Conservation (phyloP, 2,888 invertebrate species). For the Abscondita cerata region DNA sequence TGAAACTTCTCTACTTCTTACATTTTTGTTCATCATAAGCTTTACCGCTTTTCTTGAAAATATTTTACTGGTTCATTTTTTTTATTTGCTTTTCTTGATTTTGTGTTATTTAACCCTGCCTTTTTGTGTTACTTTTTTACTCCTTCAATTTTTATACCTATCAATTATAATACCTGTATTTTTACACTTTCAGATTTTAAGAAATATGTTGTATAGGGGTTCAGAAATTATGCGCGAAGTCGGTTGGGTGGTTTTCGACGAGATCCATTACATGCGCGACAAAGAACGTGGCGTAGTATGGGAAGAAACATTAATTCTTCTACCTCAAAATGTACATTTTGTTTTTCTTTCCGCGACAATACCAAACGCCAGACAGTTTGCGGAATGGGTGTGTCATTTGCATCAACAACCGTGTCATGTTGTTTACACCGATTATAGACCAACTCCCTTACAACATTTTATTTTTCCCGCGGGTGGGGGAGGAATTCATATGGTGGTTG, state of each 20-base stretch:
- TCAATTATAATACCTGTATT: too few species aligned
- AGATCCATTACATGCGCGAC: constrained; percentile 99
- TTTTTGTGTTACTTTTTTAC: too few species aligned
- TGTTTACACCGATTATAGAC: constrained; percentile 97
- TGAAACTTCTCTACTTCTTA: too few species aligned
- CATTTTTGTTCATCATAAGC: too few species aligned
- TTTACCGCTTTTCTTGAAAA: too few species aligned
- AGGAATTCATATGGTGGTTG: constrained; percentile 94
- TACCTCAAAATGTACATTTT: constrained; percentile 97
- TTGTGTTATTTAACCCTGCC: too few species aligned
- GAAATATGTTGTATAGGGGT: constrained; percentile 98
- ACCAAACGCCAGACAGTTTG: constrained; percentile 97
- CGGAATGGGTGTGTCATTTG: constrained; percentile 92
- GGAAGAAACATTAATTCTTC: constrained; percentile 97
- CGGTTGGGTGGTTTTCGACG: constrained; percentile 99
- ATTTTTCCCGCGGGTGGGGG: constrained; percentile 97
- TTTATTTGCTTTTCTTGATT: too few species aligned
- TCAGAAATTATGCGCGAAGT: constrained; percentile 99
- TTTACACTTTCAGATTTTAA: constrained; percentile 74
- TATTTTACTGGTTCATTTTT: too few species aligned
- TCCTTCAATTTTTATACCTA: too few species aligned
- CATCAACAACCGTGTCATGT: constrained; percentile 98
- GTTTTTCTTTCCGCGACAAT: constrained; percentile 99
- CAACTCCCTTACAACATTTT: constrained; percentile 97
- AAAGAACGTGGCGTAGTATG: constrained; percentile 99